Conservation (phyloP, 2,113 vertebrate genomes). For the Erythrolamprus reginae region DNA sequence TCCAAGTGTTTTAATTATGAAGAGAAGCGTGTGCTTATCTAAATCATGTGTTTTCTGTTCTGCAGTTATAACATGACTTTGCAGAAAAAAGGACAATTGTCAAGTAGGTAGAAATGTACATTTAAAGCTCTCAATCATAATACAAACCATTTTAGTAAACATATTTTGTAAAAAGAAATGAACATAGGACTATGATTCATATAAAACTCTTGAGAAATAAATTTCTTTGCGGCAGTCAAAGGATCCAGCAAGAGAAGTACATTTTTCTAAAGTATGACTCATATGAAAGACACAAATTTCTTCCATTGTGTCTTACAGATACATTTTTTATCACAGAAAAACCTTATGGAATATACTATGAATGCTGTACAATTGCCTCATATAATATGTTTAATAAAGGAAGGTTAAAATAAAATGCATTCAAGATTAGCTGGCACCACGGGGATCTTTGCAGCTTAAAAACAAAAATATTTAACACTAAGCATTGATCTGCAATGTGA, state of each 20-base stretch:
- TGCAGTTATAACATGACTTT: background rate
- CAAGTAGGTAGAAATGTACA: background rate
- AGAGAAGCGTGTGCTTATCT: background rate
- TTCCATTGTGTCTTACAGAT: background rate
- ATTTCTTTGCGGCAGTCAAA: background rate
- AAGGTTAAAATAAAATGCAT: background rate
- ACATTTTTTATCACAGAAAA: background rate
- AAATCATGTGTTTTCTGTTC: background rate
- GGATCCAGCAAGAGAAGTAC: background rate
- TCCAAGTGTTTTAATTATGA: background rate
- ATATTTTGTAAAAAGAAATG: background rate
- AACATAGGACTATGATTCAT: background rate
- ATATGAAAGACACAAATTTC: background rate
- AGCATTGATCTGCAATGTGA: background rate
- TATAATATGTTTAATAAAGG: background rate
- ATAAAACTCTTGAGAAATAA: background rate
- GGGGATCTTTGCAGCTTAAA: background rate
- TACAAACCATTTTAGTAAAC: background rate
- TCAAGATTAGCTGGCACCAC: constrained; percentile 14
- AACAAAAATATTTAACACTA: background rate
- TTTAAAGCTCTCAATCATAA: background rate
- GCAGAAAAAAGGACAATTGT: background rate
- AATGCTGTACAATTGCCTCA: constrained; percentile 12
- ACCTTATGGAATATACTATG: background rate
- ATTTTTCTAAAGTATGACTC: constrained; percentile 4